A percentile compares a stretch with the other conserved stretches of the same genome.
Conservation (phyloP, 2,113 vertebrate species). For the Manacus vitellinus region DNA sequence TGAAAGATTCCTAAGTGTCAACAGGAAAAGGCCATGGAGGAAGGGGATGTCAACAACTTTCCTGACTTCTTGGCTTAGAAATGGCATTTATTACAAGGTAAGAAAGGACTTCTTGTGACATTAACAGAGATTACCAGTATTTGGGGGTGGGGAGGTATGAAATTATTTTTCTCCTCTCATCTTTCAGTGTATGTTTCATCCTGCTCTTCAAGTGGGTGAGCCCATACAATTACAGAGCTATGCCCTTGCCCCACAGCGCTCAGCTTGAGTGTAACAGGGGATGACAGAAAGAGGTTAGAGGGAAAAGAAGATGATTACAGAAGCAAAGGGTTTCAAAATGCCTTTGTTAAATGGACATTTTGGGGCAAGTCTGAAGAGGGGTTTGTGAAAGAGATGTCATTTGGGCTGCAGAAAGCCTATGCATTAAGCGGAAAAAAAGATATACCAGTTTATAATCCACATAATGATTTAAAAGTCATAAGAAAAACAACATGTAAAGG, state of each 20-base stretch:
- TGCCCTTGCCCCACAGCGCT: not conserved
- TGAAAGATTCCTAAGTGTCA: not conserved
- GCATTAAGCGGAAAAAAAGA: not conserved
- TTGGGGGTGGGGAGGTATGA: accelerated
- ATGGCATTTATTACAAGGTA: not conserved
- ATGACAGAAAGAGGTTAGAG: slow-evolving; percentile 51
- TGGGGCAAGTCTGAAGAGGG: not conserved
- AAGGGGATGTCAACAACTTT: not conserved
- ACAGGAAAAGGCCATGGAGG: not conserved
- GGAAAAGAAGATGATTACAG: not conserved
- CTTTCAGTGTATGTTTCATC: accelerated
- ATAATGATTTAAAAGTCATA: not conserved
- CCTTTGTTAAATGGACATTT: not conserved
- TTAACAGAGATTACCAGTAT: too few relatives aligned
- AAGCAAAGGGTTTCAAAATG: not conserved
- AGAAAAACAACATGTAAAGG: not conserved
- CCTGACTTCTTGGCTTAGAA: not conserved
- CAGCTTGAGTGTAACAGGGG: not conserved
- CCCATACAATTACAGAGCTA: not conserved
- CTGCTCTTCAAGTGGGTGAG: not conserved
- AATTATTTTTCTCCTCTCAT: too few relatives aligned
- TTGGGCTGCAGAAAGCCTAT: not conserved
- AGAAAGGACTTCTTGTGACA: not conserved
- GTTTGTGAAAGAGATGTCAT: not conserved
- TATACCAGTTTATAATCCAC: not conserved